Conservation (phyloP, 2,888 invertebrate genomes). For the Nymphalis urticae region DNA sequence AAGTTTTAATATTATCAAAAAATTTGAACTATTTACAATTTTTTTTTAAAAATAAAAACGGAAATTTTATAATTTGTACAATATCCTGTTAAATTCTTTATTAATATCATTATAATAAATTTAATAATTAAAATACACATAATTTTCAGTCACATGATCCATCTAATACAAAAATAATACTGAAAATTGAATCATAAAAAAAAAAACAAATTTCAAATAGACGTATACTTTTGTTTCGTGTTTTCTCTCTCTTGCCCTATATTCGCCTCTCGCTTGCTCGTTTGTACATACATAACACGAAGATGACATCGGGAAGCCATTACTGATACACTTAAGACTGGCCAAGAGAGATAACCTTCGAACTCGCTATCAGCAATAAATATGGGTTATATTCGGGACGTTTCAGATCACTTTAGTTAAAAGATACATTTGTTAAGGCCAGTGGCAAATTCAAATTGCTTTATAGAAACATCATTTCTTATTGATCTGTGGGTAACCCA, state of each 20-base stretch:
- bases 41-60: too few relatives aligned
- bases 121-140: too few relatives aligned
- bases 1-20: too few relatives aligned
- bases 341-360: conserved; percentile 32
- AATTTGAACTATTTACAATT: too few relatives aligned
- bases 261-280: background rate
- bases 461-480: too few relatives aligned
- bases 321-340: conserved; percentile 37
- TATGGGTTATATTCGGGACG: conserved; percentile 43
- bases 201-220: background rate
- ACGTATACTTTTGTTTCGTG: background rate
- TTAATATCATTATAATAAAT: too few relatives aligned
- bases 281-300: background rate
- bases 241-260: background rate
- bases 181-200: background rate
- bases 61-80: too few relatives aligned
- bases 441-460: too few relatives aligned
- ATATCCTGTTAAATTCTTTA: too few relatives aligned
- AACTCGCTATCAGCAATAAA: conserved; percentile 40
- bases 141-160: background rate
- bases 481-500: too few relatives aligned
- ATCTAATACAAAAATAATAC: background rate
- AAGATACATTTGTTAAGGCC: background rate
- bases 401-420: background rate
- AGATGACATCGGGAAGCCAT: conserved; percentile 42